These are phyloP conservation scores for Drosophila murphyi DNA, from an alignment of 1,140 invertebrate species.

Conservation along the genomic window DNA sequence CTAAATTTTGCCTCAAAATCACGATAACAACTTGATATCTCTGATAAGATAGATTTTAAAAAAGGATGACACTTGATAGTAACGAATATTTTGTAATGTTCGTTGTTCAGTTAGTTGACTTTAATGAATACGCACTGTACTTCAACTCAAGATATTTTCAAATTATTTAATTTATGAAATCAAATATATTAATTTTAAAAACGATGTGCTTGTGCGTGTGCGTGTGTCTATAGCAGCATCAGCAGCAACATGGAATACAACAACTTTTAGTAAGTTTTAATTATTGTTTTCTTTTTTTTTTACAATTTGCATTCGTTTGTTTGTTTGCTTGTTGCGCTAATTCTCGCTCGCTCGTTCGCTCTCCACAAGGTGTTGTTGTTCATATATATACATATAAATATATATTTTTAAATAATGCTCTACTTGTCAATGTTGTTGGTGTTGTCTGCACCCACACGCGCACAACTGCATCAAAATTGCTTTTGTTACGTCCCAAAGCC, in stretches of 20 bases:
- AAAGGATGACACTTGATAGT: no score
- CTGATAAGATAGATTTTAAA: no score
- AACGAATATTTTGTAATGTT: neutral
- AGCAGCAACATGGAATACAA: slow-evolving; percentile 88
- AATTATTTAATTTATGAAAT: slow-evolving; percentile 2
- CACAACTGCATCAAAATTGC: slow-evolving; percentile 41
- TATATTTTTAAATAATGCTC: slow-evolving; percentile 37
- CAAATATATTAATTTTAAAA: slow-evolving; percentile 31
- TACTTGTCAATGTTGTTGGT: slow-evolving; percentile 52
- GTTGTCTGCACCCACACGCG: slow-evolving; percentile 52
- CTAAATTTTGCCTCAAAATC: no score
- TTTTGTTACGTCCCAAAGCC: slow-evolving; percentile 41
- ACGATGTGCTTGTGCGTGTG: slow-evolving; percentile 30
- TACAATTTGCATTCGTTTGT: slow-evolving; percentile 55
- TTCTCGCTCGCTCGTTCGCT: slow-evolving; percentile 42
- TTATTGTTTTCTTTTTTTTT: slow-evolving; percentile 62
- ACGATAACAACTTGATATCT: no score
- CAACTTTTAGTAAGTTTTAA: slow-evolving; percentile 87
- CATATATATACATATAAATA: slow-evolving; percentile 9
- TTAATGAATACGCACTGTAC: slow-evolving; percentile 7
- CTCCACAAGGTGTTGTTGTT: slow-evolving; percentile 51
- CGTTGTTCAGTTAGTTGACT: neutral
- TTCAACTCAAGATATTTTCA: neutral
- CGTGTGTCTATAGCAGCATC: slow-evolving; percentile 85
- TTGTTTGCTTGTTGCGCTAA: slow-evolving; percentile 50